These are phyloP conservation scores for Linyphia triangularis DNA, from an alignment of 2,888 invertebrate genomes.

Conservation along the genomic window DNA sequence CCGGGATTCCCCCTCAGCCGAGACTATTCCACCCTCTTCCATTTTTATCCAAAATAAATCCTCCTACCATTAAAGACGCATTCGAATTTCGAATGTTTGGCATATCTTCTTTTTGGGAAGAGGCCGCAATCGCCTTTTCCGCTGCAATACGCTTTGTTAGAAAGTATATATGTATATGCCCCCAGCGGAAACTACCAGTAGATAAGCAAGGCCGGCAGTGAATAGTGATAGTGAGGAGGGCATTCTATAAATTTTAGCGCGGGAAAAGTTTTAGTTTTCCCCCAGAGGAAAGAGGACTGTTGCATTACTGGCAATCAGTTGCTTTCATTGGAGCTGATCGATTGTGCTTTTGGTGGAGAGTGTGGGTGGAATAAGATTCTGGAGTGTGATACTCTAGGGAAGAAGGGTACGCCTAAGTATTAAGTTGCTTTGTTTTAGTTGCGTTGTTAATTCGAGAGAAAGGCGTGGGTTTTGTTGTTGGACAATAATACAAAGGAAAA, in stretches of 20 bases:
- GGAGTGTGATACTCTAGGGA: too few species aligned
- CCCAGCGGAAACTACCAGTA: neutral
- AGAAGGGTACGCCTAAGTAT: too few species aligned
- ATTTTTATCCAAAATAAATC: neutral
- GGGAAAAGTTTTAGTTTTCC: neutral
- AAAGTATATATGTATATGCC: neutral
- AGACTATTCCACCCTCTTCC: neutral
- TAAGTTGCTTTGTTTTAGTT: too few species aligned
- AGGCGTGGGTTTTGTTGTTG: too few species aligned
- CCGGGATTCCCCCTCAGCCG: neutral
- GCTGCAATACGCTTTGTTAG: neutral
- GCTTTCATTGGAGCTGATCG: neutral
- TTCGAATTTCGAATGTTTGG: slow-evolving; percentile 3
- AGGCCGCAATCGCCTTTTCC: neutral
- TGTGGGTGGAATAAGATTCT: too few species aligned
- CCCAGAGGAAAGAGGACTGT: neutral
- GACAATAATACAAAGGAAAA: too few species aligned
- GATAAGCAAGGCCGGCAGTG: too few species aligned
- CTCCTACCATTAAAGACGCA: neutral
- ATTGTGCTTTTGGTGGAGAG: neutral
- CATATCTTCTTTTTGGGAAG: neutral
- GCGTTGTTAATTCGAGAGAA: too few species aligned
- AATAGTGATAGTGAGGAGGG: neutral
- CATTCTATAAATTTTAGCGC: neutral
- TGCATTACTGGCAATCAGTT: neutral